A percentile compares a stretch with the other conserved stretches of the same genome.
Evolutionary conservation across 2,113 vertebrate species (phyloP).

Genomic region (Empidonax traillii): DNA sequence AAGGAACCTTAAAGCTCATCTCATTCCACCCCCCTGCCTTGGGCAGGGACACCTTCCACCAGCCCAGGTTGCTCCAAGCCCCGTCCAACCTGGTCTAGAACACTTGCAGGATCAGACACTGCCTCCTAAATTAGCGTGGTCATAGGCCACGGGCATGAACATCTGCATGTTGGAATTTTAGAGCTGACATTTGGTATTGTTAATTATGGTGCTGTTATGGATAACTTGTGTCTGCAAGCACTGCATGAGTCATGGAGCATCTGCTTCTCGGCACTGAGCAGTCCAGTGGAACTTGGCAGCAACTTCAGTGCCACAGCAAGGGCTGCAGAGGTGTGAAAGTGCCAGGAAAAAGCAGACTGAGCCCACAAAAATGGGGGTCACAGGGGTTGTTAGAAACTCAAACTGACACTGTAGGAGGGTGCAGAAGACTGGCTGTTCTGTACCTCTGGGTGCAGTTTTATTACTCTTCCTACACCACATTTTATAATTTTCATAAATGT

Average conservation of each 20-base stretch:
- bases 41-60: background rate
- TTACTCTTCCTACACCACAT: background rate
- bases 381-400: background rate
- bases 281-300: background rate
- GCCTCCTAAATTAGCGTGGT: background rate
- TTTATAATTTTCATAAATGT: background rate
- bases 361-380: background rate
- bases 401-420: accelerated
- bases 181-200: background rate
- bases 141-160: background rate
- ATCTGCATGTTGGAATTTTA: background rate
- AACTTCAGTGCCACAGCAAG: background rate
- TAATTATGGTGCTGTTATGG: background rate
- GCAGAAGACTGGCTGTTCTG: background rate
- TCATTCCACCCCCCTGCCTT: background rate
- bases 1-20: background rate
- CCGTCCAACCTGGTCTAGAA: accelerated
- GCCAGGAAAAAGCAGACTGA: background rate
- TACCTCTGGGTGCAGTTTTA: background rate
- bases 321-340: background rate
- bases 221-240: background rate
- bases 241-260: constrained; percentile 24
- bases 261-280: background rate
- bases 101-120: background rate
- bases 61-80: background rate